Evolutionary conservation across 2,797 vertebrate species (phyloP).

Genomic region (Delichon dasypus): DNA sequence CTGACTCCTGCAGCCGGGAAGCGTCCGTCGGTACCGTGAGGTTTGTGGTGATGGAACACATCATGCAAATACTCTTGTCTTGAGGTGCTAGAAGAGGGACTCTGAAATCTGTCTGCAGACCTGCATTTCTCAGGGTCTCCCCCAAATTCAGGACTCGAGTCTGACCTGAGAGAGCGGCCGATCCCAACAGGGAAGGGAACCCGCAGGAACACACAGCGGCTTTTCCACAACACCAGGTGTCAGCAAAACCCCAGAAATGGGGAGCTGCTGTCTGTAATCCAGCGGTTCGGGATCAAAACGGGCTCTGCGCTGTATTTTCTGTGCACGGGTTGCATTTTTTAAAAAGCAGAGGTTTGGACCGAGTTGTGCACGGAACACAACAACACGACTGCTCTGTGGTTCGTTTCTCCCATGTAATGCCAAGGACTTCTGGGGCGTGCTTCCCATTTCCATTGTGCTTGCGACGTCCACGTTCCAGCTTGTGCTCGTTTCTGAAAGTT

Average conservation of each 20-base stretch:
- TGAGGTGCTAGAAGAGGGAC: too few species aligned
- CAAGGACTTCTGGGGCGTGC: background rate
- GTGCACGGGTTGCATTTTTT: background rate
- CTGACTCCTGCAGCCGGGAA: background rate
- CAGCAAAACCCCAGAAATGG: conserved; percentile 26
- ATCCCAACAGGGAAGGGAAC: background rate
- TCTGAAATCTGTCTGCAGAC: too few species aligned
- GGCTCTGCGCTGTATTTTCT: background rate
- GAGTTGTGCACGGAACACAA: background rate
- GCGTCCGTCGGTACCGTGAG: accelerated
- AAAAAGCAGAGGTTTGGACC: background rate
- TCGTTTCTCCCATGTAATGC: background rate
- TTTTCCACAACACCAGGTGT: conserved; percentile 40
- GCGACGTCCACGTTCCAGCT: accelerated
- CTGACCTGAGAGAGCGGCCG: background rate
- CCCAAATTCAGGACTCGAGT: background rate
- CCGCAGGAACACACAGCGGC: background rate
- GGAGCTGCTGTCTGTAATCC: accelerated
- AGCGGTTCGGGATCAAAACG: accelerated
- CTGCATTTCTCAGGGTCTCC: background rate
- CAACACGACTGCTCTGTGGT: accelerated
- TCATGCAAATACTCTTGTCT: accelerated
- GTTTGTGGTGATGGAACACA: accelerated
- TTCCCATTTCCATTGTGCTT: background rate
- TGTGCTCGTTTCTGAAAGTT: background rate